Evolutionary conservation across 1,140 invertebrate genomes (phyloP), one percentile per base, ranked within the genome.

Genomic region (Microvelia longipes): DNA sequence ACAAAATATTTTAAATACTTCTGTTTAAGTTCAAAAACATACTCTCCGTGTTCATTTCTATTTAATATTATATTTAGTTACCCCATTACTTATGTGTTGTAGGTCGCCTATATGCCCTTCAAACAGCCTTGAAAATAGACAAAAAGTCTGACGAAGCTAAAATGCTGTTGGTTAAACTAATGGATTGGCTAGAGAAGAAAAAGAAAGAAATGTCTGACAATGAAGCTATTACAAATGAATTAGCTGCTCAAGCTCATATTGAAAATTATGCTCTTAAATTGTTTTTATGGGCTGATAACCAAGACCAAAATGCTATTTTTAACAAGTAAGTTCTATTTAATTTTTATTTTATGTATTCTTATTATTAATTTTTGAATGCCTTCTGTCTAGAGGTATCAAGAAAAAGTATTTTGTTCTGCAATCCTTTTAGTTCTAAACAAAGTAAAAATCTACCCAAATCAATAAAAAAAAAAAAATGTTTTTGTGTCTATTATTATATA

Each of bases 241-340:
- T 96, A 27, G 92, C 93, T 68, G 97, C 93, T 13, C 94, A 98
- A 80, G 95, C 96, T 13, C 89, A 98, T 78, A 83, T 99, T 66
- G 97, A 99, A 82, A 94, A 98, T 79, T 94, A 96, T 85, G 95
- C 94, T 15, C 79, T 97, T 0, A 95, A 93, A 80, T 79, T 99
- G 0, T 99, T 99, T 80, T 78, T 89, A 2, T 95, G 88, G 85
- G 97, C 96, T 62, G 96, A 99, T 77, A 87, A 88, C 77, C 90
- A 96, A 79, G 97, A 99, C 78, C 83, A 92, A 75, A 88, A 87
- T 75, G 85, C 84, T 26, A 88, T 88, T 75, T 97, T 93, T 82
- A 91, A 90, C 77, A 97, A 96, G 92, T 94, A 84, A 80, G 66
- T 69, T 69, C 50, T 61, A n/a, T 5, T 69, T 74, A n/a, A n/a